A percentile compares a stretch with the other conserved stretches of the same genome.
Conservation (phyloP, 53 echinoderm and acorn worm species). For the Echinarachnius parma region DNA sequence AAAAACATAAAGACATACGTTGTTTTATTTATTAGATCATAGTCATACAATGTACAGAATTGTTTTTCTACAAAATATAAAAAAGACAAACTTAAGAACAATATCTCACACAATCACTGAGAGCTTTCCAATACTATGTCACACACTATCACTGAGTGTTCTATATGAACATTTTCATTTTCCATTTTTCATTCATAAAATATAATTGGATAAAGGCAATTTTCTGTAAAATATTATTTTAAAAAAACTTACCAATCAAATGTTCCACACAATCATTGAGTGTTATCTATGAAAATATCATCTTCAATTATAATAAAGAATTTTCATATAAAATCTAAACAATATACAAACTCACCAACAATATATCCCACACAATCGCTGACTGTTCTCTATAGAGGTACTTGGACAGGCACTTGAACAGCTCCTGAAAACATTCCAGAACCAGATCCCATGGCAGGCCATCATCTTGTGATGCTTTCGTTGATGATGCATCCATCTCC, state of each 20-base stretch:
- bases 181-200: too few species aligned
- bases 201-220: too few species aligned
- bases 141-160: slow-evolving; percentile 24
- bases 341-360: slow-evolving; percentile 33
- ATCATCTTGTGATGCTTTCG: background rate
- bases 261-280: slow-evolving; percentile 24
- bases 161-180: slow-evolving; percentile 31
- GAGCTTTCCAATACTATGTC: too few species aligned
- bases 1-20: background rate
- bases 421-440: slow-evolving; percentile 52
- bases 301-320: too few species aligned
- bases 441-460: slow-evolving; percentile 65
- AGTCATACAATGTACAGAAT: too few species aligned
- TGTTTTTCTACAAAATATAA: too few species aligned
- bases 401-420: slow-evolving; percentile 53
- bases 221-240: too few species aligned
- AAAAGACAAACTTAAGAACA: too few species aligned
- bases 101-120: too few species aligned
- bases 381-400: slow-evolving; percentile 34
- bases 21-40: too few species aligned
- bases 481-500: background rate
- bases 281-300: slow-evolving; percentile 36
- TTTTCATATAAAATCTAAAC: too few species aligned
- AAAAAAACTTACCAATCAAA: slow-evolving; percentile 27
- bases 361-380: slow-evolving; percentile 21